These are phyloP conservation scores for Peromyscus californicus DNA, from an alignment of 2,113 vertebrate genomes.

Conservation along the genomic window DNA sequence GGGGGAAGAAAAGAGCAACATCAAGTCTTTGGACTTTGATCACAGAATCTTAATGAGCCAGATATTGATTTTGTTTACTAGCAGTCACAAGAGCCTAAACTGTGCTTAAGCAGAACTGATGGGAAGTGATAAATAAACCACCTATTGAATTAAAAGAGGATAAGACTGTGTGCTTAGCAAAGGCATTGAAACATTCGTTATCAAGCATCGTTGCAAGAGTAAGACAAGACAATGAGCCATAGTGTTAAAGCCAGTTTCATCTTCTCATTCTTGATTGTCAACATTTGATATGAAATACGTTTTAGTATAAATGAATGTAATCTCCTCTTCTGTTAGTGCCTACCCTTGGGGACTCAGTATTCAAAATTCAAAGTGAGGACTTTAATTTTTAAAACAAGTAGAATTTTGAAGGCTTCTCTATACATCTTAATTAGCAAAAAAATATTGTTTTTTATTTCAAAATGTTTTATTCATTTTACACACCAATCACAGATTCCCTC, in stretches of 20 bases:
- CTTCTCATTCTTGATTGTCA: slow-evolving; percentile 1
- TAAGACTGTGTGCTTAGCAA: slow-evolving; percentile 63
- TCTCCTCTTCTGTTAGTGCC: background rate
- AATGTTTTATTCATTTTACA: too few species aligned
- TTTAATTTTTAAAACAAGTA: slow-evolving; percentile 13
- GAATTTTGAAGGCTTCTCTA: background rate
- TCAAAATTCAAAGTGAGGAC: slow-evolving; percentile 25
- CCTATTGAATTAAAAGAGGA: slow-evolving; percentile 57
- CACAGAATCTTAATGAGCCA: slow-evolving; percentile 83
- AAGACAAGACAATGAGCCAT: background rate
- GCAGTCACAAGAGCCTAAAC: slow-evolving; percentile 69
- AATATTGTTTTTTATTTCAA: too few species aligned
- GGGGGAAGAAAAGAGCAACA: slow-evolving; percentile 68
- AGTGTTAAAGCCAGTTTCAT: background rate
- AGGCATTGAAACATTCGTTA: slow-evolving; percentile 28
- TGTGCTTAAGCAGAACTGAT: slow-evolving; percentile 44
- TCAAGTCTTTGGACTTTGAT: slow-evolving; percentile 69
- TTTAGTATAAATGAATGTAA: background rate
- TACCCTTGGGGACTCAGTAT: background rate
- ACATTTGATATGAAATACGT: background rate
- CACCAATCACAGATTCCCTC: too few species aligned
- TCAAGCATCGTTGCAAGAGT: background rate
- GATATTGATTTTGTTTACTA: slow-evolving; percentile 83
- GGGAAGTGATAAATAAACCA: slow-evolving; percentile 52
- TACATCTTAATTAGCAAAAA: too few species aligned